Conservation (phyloP, 2,797 vertebrate species). For the Pachyuromys duprasi region DNA sequence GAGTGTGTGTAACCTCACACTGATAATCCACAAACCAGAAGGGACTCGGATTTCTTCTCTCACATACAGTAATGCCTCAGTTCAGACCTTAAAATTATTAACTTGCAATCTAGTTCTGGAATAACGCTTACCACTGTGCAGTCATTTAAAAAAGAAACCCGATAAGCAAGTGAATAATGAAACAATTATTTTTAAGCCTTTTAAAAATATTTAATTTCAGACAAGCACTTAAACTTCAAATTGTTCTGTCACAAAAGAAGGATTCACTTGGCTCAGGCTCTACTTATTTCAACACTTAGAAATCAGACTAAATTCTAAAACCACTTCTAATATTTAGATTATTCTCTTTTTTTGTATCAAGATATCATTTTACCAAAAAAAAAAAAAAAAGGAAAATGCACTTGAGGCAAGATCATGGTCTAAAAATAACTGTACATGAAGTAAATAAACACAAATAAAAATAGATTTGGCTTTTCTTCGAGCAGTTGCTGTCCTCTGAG, state of each 20-base stretch:
- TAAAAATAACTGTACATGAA: conserved; percentile 20
- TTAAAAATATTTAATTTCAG: conserved; percentile 74
- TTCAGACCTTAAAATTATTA: conserved; percentile 75
- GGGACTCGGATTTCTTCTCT: conserved; percentile 58
- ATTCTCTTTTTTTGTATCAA: conserved; percentile 36
- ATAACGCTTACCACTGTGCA: conserved; percentile 71
- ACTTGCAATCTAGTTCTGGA: conserved; percentile 70
- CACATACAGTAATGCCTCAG: conserved; percentile 62
- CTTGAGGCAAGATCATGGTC: background rate
- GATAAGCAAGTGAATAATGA: conserved; percentile 77
- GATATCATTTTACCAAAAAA: conserved; percentile 26
- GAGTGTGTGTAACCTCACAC: conserved; percentile 66
- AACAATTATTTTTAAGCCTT: conserved; percentile 70
- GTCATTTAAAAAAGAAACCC: conserved; percentile 70
- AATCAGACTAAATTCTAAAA: conserved; percentile 18
- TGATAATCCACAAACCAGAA: conserved; percentile 79
- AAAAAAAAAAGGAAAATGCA: background rate
- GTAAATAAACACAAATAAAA: conserved; percentile 60
- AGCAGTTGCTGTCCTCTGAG: conserved; percentile 33
- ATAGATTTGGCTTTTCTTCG: background rate
- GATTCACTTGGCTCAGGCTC: background rate
- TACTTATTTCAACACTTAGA: conserved; percentile 38
- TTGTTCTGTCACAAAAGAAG: conserved; percentile 45
- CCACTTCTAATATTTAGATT: conserved; percentile 25
- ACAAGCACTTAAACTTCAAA: conserved; percentile 46